Percentiles rank a stretch among this genome's conserved stretches.
Evolutionary conservation across 1,140 invertebrate genomes (phyloP).

Genomic region (Lepidurus apus): DNA sequence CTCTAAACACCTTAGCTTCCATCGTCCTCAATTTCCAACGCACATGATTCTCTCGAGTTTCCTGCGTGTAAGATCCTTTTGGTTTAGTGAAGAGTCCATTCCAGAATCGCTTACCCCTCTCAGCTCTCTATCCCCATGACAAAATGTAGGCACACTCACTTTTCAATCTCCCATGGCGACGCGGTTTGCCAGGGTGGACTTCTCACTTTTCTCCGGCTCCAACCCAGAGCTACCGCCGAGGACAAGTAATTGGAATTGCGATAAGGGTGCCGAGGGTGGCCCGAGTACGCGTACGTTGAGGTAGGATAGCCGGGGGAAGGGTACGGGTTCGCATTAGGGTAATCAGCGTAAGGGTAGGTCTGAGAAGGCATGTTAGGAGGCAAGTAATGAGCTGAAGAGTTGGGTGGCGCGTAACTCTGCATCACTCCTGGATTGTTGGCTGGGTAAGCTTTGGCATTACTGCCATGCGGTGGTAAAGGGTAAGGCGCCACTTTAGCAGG

Average conservation of each 20-base stretch:
- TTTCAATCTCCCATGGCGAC: constrained; percentile 1
- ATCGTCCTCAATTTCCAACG: background rate
- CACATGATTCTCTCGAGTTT: background rate
- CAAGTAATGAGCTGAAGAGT: background rate
- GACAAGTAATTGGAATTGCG: constrained; percentile 10
- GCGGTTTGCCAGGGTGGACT: background rate
- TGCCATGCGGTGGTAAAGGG: background rate
- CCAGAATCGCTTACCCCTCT: too few species aligned
- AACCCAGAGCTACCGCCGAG: constrained; percentile 4
- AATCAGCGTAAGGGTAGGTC: background rate
- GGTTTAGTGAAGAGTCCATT: too few species aligned
- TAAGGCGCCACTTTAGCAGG: constrained; percentile 1
- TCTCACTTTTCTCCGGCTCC: constrained; percentile 1
- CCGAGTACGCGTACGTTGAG: background rate
- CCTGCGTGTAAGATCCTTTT: background rate
- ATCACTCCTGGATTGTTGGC: background rate
- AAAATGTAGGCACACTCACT: background rate
- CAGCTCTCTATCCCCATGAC: too few species aligned
- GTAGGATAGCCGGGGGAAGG: background rate
- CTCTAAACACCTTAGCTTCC: background rate
- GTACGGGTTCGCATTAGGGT: background rate
- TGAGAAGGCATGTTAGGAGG: background rate
- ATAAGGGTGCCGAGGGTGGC: background rate
- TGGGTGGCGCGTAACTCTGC: background rate
- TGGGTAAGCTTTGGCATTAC: background rate